These are phyloP conservation scores for Picathartes gymnocephalus DNA, from an alignment of 2,113 vertebrate genomes.

Conservation along the genomic window DNA sequence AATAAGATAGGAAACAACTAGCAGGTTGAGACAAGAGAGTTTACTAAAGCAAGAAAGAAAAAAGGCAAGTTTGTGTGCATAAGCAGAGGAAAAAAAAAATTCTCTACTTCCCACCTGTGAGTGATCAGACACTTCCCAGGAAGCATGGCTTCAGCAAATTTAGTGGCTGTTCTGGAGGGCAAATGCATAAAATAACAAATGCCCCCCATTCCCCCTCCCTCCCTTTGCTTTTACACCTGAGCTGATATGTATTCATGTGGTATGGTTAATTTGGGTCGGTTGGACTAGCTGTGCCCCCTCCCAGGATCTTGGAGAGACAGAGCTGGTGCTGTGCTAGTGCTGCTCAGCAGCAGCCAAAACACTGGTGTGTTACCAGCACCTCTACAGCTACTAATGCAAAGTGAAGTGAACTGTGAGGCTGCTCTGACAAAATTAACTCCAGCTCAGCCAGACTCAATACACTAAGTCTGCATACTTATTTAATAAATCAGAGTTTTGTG, in stretches of 20 bases:
- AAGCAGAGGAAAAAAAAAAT: background rate
- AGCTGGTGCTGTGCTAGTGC: background rate
- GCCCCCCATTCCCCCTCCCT: background rate
- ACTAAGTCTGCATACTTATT: background rate
- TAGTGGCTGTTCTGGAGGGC: background rate
- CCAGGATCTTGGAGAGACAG: background rate
- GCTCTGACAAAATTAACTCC: background rate
- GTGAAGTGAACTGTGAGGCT: background rate
- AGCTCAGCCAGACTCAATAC: background rate
- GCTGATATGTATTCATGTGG: background rate
- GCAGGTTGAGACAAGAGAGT: background rate
- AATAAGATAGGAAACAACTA: background rate
- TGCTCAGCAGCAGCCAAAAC: background rate
- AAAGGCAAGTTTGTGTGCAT: fast-evolving
- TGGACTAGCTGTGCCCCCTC: background rate
- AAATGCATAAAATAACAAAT: background rate
- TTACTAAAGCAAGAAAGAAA: background rate
- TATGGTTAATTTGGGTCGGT: background rate
- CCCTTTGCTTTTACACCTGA: background rate
- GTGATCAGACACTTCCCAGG: background rate
- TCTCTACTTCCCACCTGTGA: background rate
- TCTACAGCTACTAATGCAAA: background rate
- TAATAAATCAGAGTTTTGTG: background rate
- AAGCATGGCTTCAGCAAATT: too few relatives aligned
- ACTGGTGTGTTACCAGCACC: background rate